Conservation (phyloP, 2,888 invertebrate genomes). For the Cataglyphis rosenhaueri region DNA sequence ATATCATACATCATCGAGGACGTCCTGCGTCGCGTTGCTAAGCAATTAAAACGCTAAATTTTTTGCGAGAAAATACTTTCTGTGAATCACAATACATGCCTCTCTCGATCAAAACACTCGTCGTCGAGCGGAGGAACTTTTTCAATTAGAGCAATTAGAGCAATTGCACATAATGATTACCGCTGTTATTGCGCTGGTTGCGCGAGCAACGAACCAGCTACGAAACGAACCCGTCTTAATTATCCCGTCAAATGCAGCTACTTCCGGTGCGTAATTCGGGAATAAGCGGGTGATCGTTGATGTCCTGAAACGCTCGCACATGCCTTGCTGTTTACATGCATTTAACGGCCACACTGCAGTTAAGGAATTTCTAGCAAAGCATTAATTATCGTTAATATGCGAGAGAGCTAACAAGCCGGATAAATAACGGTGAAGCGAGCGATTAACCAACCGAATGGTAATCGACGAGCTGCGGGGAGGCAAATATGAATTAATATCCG, state of each 20-base stretch:
- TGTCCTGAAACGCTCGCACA: background rate
- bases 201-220: slow-evolving; percentile 1
- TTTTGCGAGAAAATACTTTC: slow-evolving; percentile 31
- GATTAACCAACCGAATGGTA: slow-evolving; percentile 24
- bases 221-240: slow-evolving; percentile 30
- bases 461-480: background rate
- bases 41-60: slow-evolving; percentile 65
- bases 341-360: background rate
- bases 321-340: background rate
- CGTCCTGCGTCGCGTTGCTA: slow-evolving; percentile 17
- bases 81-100: slow-evolving; percentile 55
- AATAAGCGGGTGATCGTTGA: slow-evolving; percentile 16
- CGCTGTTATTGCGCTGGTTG: slow-evolving; percentile 14
- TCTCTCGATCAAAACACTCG: slow-evolving; percentile 52
- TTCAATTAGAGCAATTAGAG: slow-evolving; percentile 54
- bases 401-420: slow-evolving; percentile 10
- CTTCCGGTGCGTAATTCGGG: slow-evolving; percentile 1
- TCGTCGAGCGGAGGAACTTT: slow-evolving; percentile 51
- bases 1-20: slow-evolving; percentile 62
- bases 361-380: slow-evolving; percentile 16
- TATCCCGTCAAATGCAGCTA: slow-evolving; percentile 20
- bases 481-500: slow-evolving; percentile 41
- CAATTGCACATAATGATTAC: slow-evolving; percentile 37
- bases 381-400: slow-evolving; percentile 7
- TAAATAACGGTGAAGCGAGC: slow-evolving; percentile 8